Base-by-base conservation (phyloP, 2,888 invertebrate species). In the Syritta pipiens region DNA sequence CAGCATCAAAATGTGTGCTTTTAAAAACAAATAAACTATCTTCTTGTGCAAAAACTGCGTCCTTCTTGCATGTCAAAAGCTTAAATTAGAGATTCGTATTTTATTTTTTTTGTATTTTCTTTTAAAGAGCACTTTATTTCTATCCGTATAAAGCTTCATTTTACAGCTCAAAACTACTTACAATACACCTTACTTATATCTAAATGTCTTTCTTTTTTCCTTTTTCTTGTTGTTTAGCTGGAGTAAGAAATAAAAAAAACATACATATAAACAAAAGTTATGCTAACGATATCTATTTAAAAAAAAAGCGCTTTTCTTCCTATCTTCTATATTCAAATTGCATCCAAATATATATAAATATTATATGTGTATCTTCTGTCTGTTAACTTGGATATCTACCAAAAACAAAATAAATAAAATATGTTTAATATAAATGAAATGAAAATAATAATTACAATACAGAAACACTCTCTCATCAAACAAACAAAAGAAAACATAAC, bases 281-380 rank as follows among this genome's bases (percentile, higher is more conserved):
- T 79, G 79, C 79, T 74, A 79, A 79, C 60, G 46, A 74, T 79
- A 79, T 79, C 74, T 79, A 74, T 74, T 60, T 65, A 49, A 71
- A 65, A 55, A 53, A 42, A 19, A 74, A 44, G 42, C 74, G 74
- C 74, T 74, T 79, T 74, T 74, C 79, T 68, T 79, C 62, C 79
- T 79, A 72, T 79, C 79, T 74, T 79, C 79, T 79, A 74, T 79
- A 79, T 67, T 79, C 68, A 74, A 74, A 74, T n/a, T 79, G 79
- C 79, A 79, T 79, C 79, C 79, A 68, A 28, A 81, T 82, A 82
- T 83, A 84, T 72, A 82, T 68, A 79, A 68, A 63, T 77, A 72
- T 67, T 68, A 48, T 65, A 74, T 75, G 68, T 77, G 69, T 81
- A 82, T 83, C 81, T 81, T 67, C 79, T 79, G 67, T 74, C 72